A percentile compares a stretch with the other conserved stretches of the same genome.
phyloP scores from a whole-genome alignment of 2,888 invertebrate species.

The Drosophila tanythrix region DNA sequence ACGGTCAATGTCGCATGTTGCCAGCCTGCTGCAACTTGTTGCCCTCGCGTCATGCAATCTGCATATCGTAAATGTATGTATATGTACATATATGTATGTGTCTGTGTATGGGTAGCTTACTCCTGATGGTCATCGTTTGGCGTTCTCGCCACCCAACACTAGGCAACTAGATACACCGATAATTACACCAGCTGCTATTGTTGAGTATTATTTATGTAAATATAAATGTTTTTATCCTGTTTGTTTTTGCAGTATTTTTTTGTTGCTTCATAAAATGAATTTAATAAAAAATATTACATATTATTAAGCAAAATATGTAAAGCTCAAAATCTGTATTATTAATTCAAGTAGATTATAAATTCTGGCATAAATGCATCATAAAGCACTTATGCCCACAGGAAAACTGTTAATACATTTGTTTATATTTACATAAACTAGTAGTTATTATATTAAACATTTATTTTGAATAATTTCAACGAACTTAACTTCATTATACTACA shows the following conservation, averaged over 20 bases:
- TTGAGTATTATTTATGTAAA: background rate
- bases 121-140: constrained; percentile 24
- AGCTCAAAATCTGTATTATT: background rate
- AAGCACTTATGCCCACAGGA: background rate
- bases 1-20: constrained; percentile 30
- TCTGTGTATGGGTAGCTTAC: background rate
- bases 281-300: background rate
- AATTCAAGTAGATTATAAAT: background rate
- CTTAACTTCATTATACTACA: background rate
- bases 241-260: too few species aligned
- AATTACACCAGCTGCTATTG: background rate
- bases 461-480: background rate
- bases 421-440: background rate
- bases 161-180: background rate
- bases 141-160: constrained; percentile 27
- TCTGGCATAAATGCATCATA: background rate
- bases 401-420: background rate
- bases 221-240: background rate
- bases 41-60: constrained; percentile 54
- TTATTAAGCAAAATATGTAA: background rate
- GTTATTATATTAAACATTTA: background rate
- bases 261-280: background rate
- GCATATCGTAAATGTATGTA: constrained; percentile 22
- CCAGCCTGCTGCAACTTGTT: constrained; percentile 49
- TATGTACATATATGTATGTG: background rate